Evolutionary conservation across 2,113 vertebrate genomes (phyloP), one percentile per base, ranked within the genome.

Genomic region (Chionis minor): DNA sequence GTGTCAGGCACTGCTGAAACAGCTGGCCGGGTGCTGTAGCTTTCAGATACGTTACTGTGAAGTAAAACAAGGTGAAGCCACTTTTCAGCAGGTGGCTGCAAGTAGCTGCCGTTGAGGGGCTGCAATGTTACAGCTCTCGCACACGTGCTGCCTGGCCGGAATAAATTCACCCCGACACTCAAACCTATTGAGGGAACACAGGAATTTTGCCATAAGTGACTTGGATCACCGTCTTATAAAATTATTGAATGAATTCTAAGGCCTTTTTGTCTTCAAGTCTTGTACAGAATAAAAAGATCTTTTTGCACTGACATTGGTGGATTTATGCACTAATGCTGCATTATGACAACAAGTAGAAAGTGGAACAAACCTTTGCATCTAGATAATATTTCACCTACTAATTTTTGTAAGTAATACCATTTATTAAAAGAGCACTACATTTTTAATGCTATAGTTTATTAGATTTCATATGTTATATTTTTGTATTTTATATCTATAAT

Each of bases 101-200:
- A 88, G 61, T 3, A 63, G 56, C 52, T 66, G 72, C 44, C 21
- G 51, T 49, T 21, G 16, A 47, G 33, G 24, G 5, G 9, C 2
- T 32, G 10, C 6, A 0, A 1, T 73, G 17, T 33, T 47, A 12
- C 55, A 71, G 27, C 32, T 81, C 18, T 61, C 38, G 12, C 70
- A 75, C 2, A 63, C 5, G 35, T 55, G 12, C 24, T 62, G 17
- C 51, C 26, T 79, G 56, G 5, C 20, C 79, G 20, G 47, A 44
- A 42, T 19, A 47, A 81, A 73, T 54, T 65, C 4, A 2, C 19
- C 6, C 7, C 15, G 8, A 1, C 1, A 1, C 35, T 62, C 35
- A 77, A 81, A 27, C 26, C 10, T 51, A 4, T 28, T 30, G 30
- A 22, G 4, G n/a, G 7, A 63, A 33, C 0, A 0, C 5, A 9